Evolutionary conservation across 92 coral and sea anemone genomes (phyloP), one percentile per base, ranked within the genome.

Genomic region (Porites lobata): DNA sequence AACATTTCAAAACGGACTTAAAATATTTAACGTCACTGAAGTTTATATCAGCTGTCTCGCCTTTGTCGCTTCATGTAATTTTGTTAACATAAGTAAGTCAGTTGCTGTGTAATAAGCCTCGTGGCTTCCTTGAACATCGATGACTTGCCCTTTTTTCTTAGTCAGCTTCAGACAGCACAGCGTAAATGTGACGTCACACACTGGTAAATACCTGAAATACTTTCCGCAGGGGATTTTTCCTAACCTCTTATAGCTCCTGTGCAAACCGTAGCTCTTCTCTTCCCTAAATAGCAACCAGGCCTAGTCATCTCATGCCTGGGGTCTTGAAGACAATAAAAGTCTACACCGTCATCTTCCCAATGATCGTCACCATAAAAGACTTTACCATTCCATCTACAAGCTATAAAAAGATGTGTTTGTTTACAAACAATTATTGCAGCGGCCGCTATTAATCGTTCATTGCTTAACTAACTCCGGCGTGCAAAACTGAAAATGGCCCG

Each of bases 351-450:
- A 7, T 69, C 74, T 22, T 69, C 26, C 74, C 74, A 69, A 9
- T 19, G 38, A 19, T 69, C 21, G 26, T 15, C 50, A 69, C 17
- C 74, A 19, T 22, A 26, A 38, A 9, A 69, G 9, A 69, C 47
- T 21, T 12, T 69, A 19, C 74, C 50, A 69, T 69, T 69, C 74
- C 74, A 69, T 69, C 74, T 69, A 47, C 74, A 69, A 22, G 50
- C 74, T 69, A 21, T 14, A 9, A 21, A 69, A 69, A 19, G n/a
- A 13, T 22, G 26, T 15, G 21, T 69, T 69, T 6, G 2, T 69
- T 69, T 18, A 22, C 2, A 19, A 10, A 13, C 3, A 8, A 11
- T 32, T 22, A 19, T 13, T 8, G 0, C 15, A 24, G 20, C 4
- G 43, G 20, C 20, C 14, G 20, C 14, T 66, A n/a, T n/a, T 22